Base-by-base conservation (phyloP, 2,888 invertebrate species). In the Amorpha juglandis region DNA sequence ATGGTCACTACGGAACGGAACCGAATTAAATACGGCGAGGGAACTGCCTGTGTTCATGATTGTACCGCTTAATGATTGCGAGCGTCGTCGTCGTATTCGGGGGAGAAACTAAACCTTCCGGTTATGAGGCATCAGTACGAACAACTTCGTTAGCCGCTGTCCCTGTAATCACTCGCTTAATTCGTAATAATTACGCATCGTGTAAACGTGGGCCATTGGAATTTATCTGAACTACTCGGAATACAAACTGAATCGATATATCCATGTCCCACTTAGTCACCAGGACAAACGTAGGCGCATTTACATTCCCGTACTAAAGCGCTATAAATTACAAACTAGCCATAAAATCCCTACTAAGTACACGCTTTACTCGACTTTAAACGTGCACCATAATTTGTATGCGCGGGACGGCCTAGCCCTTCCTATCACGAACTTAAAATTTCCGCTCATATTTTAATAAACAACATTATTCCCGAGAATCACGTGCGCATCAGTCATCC, bases 401-500 rank as follows among this genome's bases (percentile, higher is more conserved):
- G 87, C 92, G 82, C 74, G 73, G 77, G 78, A 77, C 80, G 82
- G 77, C 70, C 74, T 72, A 74, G 80, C 80, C 80, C 87, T 90
- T 92, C 91, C 92, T 83, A 88, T 91, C 89, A 91, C 91, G 89
- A 87, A 83, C 80, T 86, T 83, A 82, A 88, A 87, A 89, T 91
- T 84, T 91, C 91, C 91, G 89, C 82, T 83, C 80, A 87, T 85
- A 86, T 89, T 87, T 84, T 86, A 89, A 88, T 87, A 86, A 86
- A 87, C 82, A 86, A 84, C 81, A 80, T 86, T 87, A 85, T 84
- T 86, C 78, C 80, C 83, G 77, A 76, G 79, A 87, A 88, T 87
- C 89, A 91, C 90, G 90, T 86, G 79, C 82, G 77, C 83, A 82
- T 86, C 85, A 87, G 81, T 86, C 89, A 88, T 91, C 89, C 90